Evolutionary conservation across 2,888 invertebrate genomes (phyloP).

Genomic region (Ophion slaviceki): DNA sequence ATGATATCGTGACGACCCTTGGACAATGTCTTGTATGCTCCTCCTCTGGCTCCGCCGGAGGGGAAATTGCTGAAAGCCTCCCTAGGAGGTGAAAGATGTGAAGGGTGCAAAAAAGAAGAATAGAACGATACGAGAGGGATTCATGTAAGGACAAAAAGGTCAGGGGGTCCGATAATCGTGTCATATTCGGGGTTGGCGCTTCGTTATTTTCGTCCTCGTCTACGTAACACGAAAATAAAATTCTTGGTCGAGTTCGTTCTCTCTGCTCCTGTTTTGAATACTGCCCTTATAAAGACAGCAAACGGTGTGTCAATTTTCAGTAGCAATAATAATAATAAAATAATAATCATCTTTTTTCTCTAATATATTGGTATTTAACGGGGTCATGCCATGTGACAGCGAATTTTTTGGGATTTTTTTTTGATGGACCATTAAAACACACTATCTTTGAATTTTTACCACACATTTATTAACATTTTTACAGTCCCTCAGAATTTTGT

Average conservation of each 20-base stretch:
- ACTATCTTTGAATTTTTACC: no score
- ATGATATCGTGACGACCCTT: not conserved
- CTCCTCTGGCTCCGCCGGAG: not conserved
- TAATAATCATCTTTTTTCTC: no score
- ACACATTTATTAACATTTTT: no score
- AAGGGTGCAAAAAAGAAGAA: constrained; percentile 1
- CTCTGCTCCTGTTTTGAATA: not conserved
- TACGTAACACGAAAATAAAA: constrained; percentile 34
- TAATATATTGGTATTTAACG: no score
- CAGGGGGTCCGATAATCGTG: constrained; percentile 42
- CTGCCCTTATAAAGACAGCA: not conserved
- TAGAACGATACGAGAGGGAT: constrained; percentile 24
- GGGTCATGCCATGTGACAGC: no score
- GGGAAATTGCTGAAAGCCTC: not conserved
- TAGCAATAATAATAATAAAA: not conserved
- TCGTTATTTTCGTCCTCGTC: constrained; percentile 23
- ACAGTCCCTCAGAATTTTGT: no score
- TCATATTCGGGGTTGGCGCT: constrained; percentile 33
- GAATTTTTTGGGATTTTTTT: no score
- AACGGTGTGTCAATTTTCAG: not conserved
- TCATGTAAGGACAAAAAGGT: constrained; percentile 40
- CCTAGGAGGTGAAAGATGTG: not conserved
- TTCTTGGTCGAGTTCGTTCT: constrained; percentile 11
- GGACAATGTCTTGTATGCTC: not conserved
- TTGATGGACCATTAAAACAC: no score